Evolutionary conservation across 2,888 invertebrate species (phyloP).

Genomic region (Agrotis exclamationis): DNA sequence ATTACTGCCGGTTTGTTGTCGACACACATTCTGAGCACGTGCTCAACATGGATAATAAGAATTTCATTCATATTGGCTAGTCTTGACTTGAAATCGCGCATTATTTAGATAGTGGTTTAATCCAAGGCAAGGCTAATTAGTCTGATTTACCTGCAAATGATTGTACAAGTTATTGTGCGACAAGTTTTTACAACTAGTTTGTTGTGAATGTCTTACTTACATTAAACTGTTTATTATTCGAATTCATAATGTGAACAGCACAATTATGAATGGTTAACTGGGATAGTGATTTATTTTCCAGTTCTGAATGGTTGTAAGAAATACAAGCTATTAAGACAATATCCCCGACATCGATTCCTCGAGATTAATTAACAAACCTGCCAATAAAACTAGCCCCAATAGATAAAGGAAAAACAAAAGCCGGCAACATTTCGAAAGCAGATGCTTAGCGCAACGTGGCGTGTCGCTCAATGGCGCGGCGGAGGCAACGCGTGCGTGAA

Average conservation of each 20-base stretch:
- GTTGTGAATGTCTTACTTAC: not conserved
- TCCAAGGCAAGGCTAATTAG: no score
- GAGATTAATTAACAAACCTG: conserved; percentile 37
- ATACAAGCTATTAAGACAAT: conserved; percentile 5
- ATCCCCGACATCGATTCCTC: not conserved
- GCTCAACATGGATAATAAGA: conserved; percentile 6
- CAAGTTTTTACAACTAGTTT: not conserved
- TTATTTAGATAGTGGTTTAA: no score
- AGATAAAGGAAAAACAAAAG: conserved; percentile 37
- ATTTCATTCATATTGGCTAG: no score
- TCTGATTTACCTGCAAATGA: no score
- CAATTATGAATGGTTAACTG: not conserved
- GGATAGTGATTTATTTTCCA: not conserved
- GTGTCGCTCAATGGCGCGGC: conserved; percentile 30
- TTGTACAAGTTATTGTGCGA: no score
- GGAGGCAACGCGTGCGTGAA: conserved; percentile 41
- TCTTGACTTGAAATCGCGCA: no score
- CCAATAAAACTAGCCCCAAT: conserved; percentile 34
- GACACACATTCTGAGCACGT: conserved; percentile 26
- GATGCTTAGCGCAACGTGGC: conserved; percentile 33
- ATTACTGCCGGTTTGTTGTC: conserved; percentile 11
- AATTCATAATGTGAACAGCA: not conserved
- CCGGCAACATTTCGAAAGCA: conserved; percentile 25
- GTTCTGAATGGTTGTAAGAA: not conserved
- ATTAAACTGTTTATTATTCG: not conserved